Conservation (phyloP, 1,140 invertebrate genomes). For the Leptinotarsa texana region DNA sequence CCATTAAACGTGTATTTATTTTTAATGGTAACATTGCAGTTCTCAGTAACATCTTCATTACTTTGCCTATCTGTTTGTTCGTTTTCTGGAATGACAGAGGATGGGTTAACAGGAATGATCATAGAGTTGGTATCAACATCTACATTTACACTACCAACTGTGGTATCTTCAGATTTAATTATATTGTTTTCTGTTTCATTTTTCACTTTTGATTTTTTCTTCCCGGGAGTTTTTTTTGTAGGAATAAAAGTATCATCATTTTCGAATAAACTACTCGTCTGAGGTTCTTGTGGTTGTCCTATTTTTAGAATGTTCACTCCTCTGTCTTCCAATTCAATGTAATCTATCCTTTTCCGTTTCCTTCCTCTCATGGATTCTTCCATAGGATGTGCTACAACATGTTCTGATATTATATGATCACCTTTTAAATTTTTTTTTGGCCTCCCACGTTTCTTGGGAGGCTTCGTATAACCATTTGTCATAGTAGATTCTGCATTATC, state of each 20-base stretch:
- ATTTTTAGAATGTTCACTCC: constrained; percentile 9
- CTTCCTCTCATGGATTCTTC: constrained; percentile 28
- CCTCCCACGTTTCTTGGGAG: constrained; percentile 3
- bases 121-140: background rate
- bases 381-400: background rate
- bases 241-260: background rate
- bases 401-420: background rate
- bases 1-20: constrained; percentile 28
- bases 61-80: background rate
- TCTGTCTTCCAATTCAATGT: constrained; percentile 28
- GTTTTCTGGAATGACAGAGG: background rate
- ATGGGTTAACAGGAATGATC: too few species aligned
- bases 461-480: background rate
- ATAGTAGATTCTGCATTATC: background rate
- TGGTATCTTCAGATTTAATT: background rate
- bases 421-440: background rate
- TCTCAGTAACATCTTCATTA: constrained; percentile 5
- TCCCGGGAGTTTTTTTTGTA: too few species aligned
- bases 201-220: background rate
- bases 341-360: constrained; percentile 27
- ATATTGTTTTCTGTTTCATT: background rate
- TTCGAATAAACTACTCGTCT: too few species aligned
- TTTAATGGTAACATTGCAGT: background rate
- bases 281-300: background rate
- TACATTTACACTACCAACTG: background rate